phyloP scores from a whole-genome alignment of 2,113 vertebrate genomes.

The Pitta sordida region DNA sequence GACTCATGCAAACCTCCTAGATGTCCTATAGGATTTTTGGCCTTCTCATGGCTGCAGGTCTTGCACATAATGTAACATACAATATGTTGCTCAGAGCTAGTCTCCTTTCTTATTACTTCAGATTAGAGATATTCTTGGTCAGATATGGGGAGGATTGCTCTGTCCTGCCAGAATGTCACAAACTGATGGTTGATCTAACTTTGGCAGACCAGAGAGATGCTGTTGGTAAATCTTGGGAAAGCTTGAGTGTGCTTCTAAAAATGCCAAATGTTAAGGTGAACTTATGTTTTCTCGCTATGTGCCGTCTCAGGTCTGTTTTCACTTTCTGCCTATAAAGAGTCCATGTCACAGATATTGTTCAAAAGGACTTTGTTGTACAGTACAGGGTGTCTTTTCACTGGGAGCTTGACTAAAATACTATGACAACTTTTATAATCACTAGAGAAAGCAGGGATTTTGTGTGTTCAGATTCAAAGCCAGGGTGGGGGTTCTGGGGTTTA shows the following conservation, averaged over 20 bases:
- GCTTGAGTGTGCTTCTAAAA: neutral
- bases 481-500: neutral
- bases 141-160: neutral
- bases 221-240: neutral
- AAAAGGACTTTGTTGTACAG: neutral
- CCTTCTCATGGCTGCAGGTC: neutral
- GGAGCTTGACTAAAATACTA: neutral
- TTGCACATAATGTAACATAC: fast-evolving
- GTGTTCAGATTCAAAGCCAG: neutral
- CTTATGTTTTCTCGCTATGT: neutral
- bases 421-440: neutral
- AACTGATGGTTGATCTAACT: neutral
- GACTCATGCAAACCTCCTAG: neutral
- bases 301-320: neutral
- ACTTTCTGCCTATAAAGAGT: neutral
- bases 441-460: neutral
- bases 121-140: neutral
- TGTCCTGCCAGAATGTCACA: neutral
- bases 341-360: neutral
- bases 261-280: neutral
- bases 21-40: neutral
- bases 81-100: neutral
- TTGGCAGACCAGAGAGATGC: neutral
- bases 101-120: neutral
- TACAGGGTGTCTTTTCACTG: neutral